A percentile compares a stretch with the other conserved stretches of the same genome.
phyloP scores from a whole-genome alignment of 2,888 invertebrate species.

The Beris chalybata region DNA sequence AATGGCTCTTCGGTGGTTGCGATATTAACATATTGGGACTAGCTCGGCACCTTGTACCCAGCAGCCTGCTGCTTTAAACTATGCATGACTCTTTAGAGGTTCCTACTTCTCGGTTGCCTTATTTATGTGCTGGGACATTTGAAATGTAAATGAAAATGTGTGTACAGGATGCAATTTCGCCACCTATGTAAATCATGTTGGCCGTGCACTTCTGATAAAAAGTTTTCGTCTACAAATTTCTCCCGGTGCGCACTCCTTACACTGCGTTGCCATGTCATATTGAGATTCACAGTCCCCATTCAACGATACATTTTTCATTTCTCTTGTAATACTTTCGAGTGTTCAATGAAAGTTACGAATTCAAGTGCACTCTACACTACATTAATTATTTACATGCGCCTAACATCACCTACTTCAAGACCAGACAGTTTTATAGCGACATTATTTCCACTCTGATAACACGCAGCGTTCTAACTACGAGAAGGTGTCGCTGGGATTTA shows the following conservation, averaged over 20 bases:
- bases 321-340: background rate
- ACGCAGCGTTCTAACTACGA: too few relatives aligned
- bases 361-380: slow-evolving; percentile 10
- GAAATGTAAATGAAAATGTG: slow-evolving; percentile 38
- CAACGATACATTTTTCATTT: background rate
- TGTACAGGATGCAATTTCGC: slow-evolving; percentile 37
- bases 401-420: slow-evolving; percentile 3
- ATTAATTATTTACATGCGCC: slow-evolving; percentile 23
- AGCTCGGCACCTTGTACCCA: background rate
- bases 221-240: too few relatives aligned
- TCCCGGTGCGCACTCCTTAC: too few relatives aligned
- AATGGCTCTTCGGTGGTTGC: background rate
- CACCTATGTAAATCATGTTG: slow-evolving; percentile 39
- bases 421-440: too few relatives aligned
- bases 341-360: slow-evolving; percentile 1
- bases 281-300: too few relatives aligned
- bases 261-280: background rate
- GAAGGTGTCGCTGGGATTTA: too few relatives aligned
- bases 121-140: slow-evolving; percentile 38
- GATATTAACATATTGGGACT: slow-evolving; percentile 31
- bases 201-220: background rate
- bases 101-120: slow-evolving; percentile 18
- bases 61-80: too few relatives aligned
- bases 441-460: too few relatives aligned
- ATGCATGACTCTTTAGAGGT: too few relatives aligned